Base-by-base conservation (phyloP, 2,113 vertebrate genomes). In the Pipa parva region DNA sequence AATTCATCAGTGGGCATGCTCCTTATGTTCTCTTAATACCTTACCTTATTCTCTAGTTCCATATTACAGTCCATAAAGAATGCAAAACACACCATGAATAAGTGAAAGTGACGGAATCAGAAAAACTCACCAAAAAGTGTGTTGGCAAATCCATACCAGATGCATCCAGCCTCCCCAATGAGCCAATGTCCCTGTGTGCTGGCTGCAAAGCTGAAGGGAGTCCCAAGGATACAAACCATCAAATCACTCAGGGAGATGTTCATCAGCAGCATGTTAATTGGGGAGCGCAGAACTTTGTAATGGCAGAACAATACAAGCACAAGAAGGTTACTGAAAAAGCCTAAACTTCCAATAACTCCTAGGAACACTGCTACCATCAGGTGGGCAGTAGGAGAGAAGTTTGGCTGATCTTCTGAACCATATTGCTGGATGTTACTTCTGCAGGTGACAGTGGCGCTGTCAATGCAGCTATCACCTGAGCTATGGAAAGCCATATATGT, bases 101-200 rank as follows among this genome's bases (percentile, higher is more conserved):
- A 24, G 46, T 24, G 37, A 13, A 15, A 55, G 37, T 39, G 51
- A 42, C 7, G 15, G 15, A 42, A 42, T n/a, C 6, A 42, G 2
- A 15, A 15, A 36, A 20, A 84, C 90, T 90, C 74, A 92, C 91
- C 88, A 46, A 91, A 91, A 17, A 89, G 83, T 1, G 90, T 80
- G 74, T 89, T 92, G 75, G 80, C 80, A 71, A 93, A 92, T 33
- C 88, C 90, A 77, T 92, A 91, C 90, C 91, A 91, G 73, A 91
- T 79, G 73, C 92, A 91, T n/a, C 88, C 89, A 4, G 20, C 7
- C 1, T 78, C 39, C 12, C 90, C 90, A 18, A 89, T 85, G 56
- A 92, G 87, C 91, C 91, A 89, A 20, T 73, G 77, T 76, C 88
- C 88, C 70, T 85, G 83, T 28, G 82, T 85, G 80, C 87, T 88